A percentile compares a stretch with the other conserved stretches of the same genome.
Evolutionary conservation across 2,888 invertebrate genomes (phyloP).

Genomic region (Athalia cordata): DNA sequence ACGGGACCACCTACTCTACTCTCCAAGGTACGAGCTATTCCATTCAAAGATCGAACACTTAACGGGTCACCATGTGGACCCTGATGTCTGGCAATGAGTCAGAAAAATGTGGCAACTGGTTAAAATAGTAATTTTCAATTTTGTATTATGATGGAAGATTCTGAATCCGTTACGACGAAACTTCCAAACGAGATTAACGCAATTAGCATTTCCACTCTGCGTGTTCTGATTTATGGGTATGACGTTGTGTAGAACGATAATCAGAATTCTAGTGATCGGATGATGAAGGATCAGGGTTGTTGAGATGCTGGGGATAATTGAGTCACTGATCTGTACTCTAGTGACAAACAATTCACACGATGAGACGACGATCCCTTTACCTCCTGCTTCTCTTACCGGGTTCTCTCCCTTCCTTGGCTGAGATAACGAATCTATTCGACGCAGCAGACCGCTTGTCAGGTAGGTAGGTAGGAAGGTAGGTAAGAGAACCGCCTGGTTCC

Average conservation of each 20-base stretch:
- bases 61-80: no score
- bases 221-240: no score
- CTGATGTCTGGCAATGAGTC: no score
- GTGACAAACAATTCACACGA: conserved; percentile 60
- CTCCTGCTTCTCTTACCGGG: not conserved
- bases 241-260: no score
- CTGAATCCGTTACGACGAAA: no score
- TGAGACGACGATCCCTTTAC: conserved; percentile 18
- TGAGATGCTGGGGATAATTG: conserved; percentile 57
- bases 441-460: conserved; percentile 39
- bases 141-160: no score
- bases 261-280: no score
- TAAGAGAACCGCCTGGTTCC: conserved; percentile 14
- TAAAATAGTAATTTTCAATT: no score
- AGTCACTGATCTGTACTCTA: conserved; percentile 58
- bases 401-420: not conserved
- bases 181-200: no score
- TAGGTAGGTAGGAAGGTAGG: conserved; percentile 33
- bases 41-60: no score
- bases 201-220: no score
- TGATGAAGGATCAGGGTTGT: not conserved
- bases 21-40: not conserved
- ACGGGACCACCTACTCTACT: not conserved
- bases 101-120: no score
- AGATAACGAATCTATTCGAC: conserved; percentile 66